These are phyloP conservation scores for Timema podura DNA, from an alignment of 2,888 invertebrate genomes.

Conservation along the genomic window DNA sequence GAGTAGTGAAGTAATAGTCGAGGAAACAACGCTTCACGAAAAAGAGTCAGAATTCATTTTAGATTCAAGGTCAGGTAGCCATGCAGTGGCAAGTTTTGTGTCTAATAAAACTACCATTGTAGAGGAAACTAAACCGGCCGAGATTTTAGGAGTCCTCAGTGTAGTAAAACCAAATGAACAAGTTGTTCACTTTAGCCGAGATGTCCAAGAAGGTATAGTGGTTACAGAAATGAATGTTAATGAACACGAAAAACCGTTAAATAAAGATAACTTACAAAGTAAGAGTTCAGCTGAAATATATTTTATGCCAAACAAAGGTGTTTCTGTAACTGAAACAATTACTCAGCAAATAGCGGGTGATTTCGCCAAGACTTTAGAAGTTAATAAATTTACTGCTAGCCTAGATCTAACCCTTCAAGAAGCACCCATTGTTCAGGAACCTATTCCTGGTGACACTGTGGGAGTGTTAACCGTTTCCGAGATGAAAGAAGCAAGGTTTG, in stretches of 20 bases:
- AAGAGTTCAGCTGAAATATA: conserved; percentile 19
- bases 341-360: conserved; percentile 26
- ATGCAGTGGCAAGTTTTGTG: conserved; percentile 24
- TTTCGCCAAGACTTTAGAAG: conserved; percentile 16
- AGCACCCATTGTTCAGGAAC: conserved; percentile 23
- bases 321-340: conserved; percentile 28
- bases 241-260: conserved; percentile 40
- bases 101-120: conserved; percentile 24
- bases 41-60: conserved; percentile 23
- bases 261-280: background rate
- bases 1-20: conserved; percentile 31
- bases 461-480: conserved; percentile 18
- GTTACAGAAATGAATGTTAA: conserved; percentile 42
- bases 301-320: conserved; percentile 26
- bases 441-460: conserved; percentile 23
- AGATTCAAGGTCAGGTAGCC: conserved; percentile 13
- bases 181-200: conserved; percentile 25
- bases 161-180: conserved; percentile 25
- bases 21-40: conserved; percentile 28
- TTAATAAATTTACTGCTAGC: conserved; percentile 24
- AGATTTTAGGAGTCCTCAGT: conserved; percentile 28
- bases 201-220: conserved; percentile 30
- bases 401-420: conserved; percentile 22
- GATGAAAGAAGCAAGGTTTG: conserved; percentile 19
- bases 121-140: conserved; percentile 39